Evolutionary conservation across 2,113 vertebrate species (phyloP).

Genomic region (Tenebrosternarchus preto): DNA sequence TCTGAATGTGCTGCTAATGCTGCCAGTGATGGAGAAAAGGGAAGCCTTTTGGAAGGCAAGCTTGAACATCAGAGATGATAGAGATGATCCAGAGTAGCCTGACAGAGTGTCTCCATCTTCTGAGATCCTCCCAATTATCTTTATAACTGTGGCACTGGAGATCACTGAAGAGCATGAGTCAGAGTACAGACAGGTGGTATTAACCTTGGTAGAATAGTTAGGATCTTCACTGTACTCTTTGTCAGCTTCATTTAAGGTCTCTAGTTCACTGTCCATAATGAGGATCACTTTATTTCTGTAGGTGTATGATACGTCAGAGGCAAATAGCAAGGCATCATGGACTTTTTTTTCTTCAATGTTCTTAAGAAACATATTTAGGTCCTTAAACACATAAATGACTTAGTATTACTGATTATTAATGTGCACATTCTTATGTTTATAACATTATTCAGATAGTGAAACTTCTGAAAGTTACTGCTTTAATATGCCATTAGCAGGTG

Average conservation of each 20-base stretch:
- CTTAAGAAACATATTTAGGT: conserved; percentile 26
- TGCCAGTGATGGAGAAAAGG: conserved; percentile 52
- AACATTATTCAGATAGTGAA: background rate
- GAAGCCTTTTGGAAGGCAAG: conserved; percentile 9
- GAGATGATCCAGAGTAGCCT: conserved; percentile 42
- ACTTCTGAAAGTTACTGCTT: no score
- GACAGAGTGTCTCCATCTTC: conserved; percentile 50
- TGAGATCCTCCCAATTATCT: conserved; percentile 53
- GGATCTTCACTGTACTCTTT: conserved; percentile 58
- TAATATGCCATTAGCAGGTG: no score
- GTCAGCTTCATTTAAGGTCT: conserved; percentile 38
- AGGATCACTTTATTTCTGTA: conserved; percentile 55
- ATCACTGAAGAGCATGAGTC: conserved; percentile 40
- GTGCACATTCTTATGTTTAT: no score
- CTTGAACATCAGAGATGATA: conserved; percentile 51
- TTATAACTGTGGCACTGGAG: conserved; percentile 38
- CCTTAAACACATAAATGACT: conserved; percentile 37
- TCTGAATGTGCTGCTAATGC: conserved; percentile 49
- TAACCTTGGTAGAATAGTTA: conserved; percentile 45
- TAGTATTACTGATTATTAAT: background rate
- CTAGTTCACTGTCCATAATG: conserved; percentile 47
- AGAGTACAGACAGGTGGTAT: conserved; percentile 37
- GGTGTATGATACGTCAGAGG: conserved; percentile 50
- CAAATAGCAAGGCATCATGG: conserved; percentile 36
- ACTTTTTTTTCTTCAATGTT: conserved; percentile 26